A percentile compares a stretch with the other conserved stretches of the same genome.
phyloP scores from a whole-genome alignment of 2,113 vertebrate species.

The Varanus komodoensis region DNA sequence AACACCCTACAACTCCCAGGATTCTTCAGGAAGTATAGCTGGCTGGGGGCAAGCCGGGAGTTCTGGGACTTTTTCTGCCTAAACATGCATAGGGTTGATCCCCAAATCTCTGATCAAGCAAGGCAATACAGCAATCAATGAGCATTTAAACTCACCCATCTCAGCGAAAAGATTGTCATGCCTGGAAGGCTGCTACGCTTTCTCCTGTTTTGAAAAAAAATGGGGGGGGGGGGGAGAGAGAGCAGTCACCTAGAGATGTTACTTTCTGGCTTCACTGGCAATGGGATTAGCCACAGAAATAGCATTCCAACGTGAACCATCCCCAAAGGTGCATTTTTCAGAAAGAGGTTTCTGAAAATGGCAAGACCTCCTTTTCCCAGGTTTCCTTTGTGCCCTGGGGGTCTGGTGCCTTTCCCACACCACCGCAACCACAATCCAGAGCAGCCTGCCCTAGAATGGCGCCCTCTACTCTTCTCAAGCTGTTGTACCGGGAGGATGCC shows the following conservation, averaged over 20 bases:
- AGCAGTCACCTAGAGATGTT: too few relatives aligned
- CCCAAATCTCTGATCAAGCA: neutral
- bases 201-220: conserved; percentile 62
- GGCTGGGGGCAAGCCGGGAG: too few relatives aligned
- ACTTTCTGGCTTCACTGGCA: neutral
- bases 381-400: neutral
- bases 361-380: neutral
- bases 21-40: too few relatives aligned
- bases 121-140: neutral
- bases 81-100: too few relatives aligned
- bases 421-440: neutral
- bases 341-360: neutral
- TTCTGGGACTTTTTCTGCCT: too few relatives aligned
- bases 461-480: neutral
- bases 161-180: conserved; percentile 66
- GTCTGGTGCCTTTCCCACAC: neutral
- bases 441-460: neutral
- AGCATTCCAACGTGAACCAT: too few relatives aligned
- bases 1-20: too few relatives aligned
- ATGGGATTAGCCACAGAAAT: neutral
- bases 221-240: neutral
- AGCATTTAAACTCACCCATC: conserved; percentile 59
- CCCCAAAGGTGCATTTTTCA: neutral
- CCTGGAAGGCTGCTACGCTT: conserved; percentile 46
- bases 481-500: neutral